These are phyloP conservation scores for Andrena haemorrhoa DNA, from an alignment of 2,888 invertebrate genomes.

Conservation along the genomic window DNA sequence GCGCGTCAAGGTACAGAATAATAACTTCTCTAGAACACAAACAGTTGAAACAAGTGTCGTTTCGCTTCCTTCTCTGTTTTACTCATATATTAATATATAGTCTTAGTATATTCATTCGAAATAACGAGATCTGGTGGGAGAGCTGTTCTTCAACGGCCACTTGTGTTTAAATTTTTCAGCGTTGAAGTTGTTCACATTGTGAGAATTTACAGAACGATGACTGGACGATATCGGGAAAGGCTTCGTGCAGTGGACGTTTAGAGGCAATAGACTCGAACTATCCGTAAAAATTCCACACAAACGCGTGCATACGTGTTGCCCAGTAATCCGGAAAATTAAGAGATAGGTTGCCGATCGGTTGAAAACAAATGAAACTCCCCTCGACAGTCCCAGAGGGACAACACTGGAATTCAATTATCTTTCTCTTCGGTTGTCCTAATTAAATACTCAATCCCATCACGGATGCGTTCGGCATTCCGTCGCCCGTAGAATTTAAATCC, in stretches of 20 bases:
- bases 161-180: no score
- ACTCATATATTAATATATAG: no score
- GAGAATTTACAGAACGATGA: neutral
- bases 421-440: constrained; percentile 77
- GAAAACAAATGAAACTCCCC: constrained; percentile 55
- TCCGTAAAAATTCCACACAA: constrained; percentile 64
- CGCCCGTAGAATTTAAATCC: constrained; percentile 63
- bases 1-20: no score
- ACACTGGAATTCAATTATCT: constrained; percentile 78
- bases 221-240: neutral
- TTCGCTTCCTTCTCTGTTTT: no score
- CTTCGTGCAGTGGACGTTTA: neutral
- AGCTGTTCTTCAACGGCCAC: no score
- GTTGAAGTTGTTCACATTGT: neutral
- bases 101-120: no score
- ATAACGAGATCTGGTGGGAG: no score
- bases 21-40: no score
- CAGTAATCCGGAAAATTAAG: constrained; percentile 78
- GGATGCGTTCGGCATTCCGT: constrained; percentile 58
- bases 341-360: constrained; percentile 69
- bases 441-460: constrained; percentile 79
- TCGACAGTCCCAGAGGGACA: constrained; percentile 63
- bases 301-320: constrained; percentile 73
- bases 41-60: no score
- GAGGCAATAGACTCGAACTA: constrained; percentile 58